phyloP scores from a whole-genome alignment of 64 coral and sea anemone species.

The Dendrophyllia cribrosa region DNA sequence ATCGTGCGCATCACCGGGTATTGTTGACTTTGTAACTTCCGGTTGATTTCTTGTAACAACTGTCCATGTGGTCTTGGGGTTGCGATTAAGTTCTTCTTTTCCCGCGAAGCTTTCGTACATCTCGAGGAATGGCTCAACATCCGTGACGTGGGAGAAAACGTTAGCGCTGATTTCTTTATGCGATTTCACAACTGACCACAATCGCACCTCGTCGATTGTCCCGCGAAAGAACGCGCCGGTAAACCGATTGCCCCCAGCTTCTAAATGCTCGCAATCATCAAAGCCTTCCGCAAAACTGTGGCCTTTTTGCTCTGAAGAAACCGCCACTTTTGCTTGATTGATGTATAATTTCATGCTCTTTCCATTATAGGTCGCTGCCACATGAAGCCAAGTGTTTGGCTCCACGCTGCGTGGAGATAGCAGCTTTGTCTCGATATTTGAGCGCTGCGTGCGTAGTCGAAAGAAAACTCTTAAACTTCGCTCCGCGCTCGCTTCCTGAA shows the following conservation, averaged over 20 bases:
- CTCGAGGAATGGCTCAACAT: not conserved
- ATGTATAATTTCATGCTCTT: slow-evolving; percentile 92
- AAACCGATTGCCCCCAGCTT: slow-evolving; percentile 81
- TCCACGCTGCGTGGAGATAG: slow-evolving; percentile 80
- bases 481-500: slow-evolving; percentile 50
- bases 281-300: slow-evolving; percentile 80
- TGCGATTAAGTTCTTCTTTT: slow-evolving; percentile 2
- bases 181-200: slow-evolving; percentile 89
- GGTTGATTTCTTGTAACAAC: slow-evolving; percentile 32
- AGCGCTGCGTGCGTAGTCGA: slow-evolving; percentile 79
- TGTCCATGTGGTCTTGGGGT: slow-evolving; percentile 57
- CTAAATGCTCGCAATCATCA: slow-evolving; percentile 77
- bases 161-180: slow-evolving; percentile 76
- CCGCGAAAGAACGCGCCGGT: slow-evolving; percentile 81
- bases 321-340: slow-evolving; percentile 95
- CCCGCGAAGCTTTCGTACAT: slow-evolving; percentile 79
- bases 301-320: slow-evolving; percentile 86
- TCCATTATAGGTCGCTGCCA: slow-evolving; percentile 93
- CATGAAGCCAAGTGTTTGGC: slow-evolving; percentile 86
- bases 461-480: slow-evolving; percentile 88
- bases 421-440: slow-evolving; percentile 69
- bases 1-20: slow-evolving; percentile 91
- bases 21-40: slow-evolving; percentile 77
- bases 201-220: slow-evolving; percentile 79
- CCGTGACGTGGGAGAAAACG: slow-evolving; percentile 56